Percentiles rank a stretch among this genome's conserved stretches.
phyloP scores from a whole-genome alignment of 2,797 vertebrate genomes.

The Rhinichthys osculus region DNA sequence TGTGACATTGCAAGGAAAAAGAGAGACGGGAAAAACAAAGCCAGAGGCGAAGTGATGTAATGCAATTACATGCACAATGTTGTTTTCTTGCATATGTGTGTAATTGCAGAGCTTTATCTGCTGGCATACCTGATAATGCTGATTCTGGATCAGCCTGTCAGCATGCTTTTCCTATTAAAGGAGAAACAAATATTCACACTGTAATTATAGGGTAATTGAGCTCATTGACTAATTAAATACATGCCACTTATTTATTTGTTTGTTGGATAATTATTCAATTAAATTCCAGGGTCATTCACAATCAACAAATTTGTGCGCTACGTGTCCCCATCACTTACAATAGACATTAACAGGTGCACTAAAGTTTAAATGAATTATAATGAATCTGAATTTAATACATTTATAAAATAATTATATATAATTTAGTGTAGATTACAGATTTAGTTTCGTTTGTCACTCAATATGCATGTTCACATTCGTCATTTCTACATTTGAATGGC shows the following conservation, averaged over 20 bases:
- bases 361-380: neutral
- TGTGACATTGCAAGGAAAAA: conserved; percentile 1
- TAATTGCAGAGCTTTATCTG: conserved; percentile 23
- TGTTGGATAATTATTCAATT: neutral
- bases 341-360: neutral
- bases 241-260: neutral
- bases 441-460: neutral
- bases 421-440: neutral
- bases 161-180: conserved; percentile 88
- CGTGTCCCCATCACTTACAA: neutral
- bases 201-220: conserved; percentile 4
- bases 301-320: neutral
- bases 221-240: conserved; percentile 1
- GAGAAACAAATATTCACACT: conserved; percentile 53
- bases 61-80: conserved; percentile 26
- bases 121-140: conserved; percentile 91
- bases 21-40: neutral
- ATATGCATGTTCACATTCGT: neutral
- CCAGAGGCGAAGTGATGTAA: neutral
- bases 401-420: neutral
- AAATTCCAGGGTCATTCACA: neutral
- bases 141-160: conserved; percentile 94
- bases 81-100: conserved; percentile 3
- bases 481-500: neutral
- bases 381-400: neutral